Evolutionary conservation across 37 sponge, comb jelly and placozoan species (phyloP).

Genomic region (Halichondria panicea): DNA sequence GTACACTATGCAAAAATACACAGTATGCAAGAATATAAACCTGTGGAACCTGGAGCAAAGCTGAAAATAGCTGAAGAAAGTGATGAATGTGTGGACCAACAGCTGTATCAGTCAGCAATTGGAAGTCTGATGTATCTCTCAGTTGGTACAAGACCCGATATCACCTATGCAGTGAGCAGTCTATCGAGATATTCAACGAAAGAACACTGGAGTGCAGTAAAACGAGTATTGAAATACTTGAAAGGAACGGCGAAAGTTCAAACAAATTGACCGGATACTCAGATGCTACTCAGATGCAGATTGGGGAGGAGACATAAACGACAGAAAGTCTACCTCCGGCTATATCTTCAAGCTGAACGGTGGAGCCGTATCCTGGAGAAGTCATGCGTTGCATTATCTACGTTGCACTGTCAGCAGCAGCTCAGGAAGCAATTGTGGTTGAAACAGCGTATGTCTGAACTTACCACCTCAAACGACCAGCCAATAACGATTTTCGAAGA

Average conservation of each 20-base stretch:
- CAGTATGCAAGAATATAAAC: conserved; percentile 56
- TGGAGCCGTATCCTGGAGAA: conserved; percentile 12
- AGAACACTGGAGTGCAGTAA: conserved; percentile 40
- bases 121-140: conserved; percentile 50
- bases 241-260: conserved; percentile 25
- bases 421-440: conserved; percentile 59
- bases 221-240: conserved; percentile 36
- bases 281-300: conserved; percentile 64
- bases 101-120: conserved; percentile 43
- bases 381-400: conserved; percentile 35
- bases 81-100: conserved; percentile 16
- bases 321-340: conserved; percentile 41
- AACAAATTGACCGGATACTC: too few relatives aligned
- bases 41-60: conserved; percentile 23
- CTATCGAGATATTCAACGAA: conserved; percentile 21
- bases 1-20: too few relatives aligned
- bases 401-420: conserved; percentile 46
- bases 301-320: conserved; percentile 48
- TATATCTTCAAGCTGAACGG: conserved; percentile 35
- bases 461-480: background rate
- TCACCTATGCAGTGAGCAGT: conserved; percentile 33
- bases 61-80: conserved; percentile 33
- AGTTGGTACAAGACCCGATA: conserved; percentile 38
- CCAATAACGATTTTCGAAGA: conserved; percentile 50
- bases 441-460: conserved; percentile 30